Evolutionary conservation across 30 jellyfish, hydroid and myxozoan species (phyloP).

Genomic region (Aurelia sp.): DNA sequence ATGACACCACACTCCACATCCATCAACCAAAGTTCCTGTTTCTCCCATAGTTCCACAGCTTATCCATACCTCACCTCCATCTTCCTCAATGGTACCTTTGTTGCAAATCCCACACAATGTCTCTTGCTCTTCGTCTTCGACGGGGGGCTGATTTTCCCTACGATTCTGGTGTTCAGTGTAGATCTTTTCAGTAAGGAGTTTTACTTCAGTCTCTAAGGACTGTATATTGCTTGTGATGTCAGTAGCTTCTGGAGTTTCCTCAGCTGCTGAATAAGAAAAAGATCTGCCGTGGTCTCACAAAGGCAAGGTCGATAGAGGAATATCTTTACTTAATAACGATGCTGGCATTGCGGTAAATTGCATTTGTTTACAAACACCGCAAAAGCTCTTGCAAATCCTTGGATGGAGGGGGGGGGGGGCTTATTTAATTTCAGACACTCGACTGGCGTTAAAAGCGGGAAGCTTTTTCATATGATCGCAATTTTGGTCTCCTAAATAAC

Average conservation of each 20-base stretch:
- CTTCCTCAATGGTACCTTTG: background rate
- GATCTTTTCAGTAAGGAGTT: background rate
- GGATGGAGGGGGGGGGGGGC: too few species aligned
- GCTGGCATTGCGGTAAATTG: too few species aligned
- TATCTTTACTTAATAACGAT: background rate
- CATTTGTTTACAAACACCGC: too few species aligned
- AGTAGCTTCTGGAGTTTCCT: too few species aligned
- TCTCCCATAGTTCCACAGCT: background rate
- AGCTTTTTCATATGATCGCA: too few species aligned
- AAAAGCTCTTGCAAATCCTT: too few species aligned
- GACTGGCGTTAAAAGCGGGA: too few species aligned
- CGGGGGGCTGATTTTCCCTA: background rate
- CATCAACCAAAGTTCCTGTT: background rate
- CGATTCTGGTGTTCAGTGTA: background rate
- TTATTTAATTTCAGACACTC: too few species aligned
- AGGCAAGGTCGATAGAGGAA: background rate
- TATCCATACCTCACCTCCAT: constrained; percentile 1
- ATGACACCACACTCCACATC: constrained; percentile 42
- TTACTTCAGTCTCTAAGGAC: background rate
- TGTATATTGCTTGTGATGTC: background rate
- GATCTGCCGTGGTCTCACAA: background rate
- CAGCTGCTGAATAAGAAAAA: background rate
- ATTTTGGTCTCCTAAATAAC: too few species aligned
- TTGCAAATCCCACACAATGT: background rate
- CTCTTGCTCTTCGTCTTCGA: background rate